phyloP scores from a whole-genome alignment of 92 coral and sea anemone species.

The Desmophyllum pertusum region DNA sequence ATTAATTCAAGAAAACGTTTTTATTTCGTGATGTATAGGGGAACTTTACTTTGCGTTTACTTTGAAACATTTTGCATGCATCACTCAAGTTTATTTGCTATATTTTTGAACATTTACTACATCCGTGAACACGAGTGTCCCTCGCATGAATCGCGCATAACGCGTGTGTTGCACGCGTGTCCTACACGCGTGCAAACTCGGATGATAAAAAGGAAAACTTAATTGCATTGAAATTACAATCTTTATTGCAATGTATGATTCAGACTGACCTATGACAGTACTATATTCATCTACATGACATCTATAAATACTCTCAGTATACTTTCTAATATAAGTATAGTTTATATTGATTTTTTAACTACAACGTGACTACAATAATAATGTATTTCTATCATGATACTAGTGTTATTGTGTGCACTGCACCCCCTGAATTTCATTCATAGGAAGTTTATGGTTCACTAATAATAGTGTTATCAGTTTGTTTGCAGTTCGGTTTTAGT shows the following conservation, averaged over 20 bases:
- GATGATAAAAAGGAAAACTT: too few species aligned
- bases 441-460: background rate
- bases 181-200: background rate
- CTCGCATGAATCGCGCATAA: too few species aligned
- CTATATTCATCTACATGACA: background rate
- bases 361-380: background rate
- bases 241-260: constrained; percentile 11
- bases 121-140: background rate
- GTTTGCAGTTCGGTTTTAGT: too few species aligned
- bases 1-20: background rate
- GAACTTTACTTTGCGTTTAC: background rate
- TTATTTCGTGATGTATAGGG: background rate
- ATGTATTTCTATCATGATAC: background rate
- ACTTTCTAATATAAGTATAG: background rate
- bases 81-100: background rate
- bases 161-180: too few species aligned
- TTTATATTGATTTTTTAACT: background rate
- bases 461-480: background rate
- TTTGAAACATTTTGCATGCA: background rate
- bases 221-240: background rate
- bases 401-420: too few species aligned
- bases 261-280: background rate
- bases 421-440: background rate
- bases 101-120: background rate
- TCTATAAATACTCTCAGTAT: background rate